Conservation (phyloP, 2,113 vertebrate genomes). For the Crotalus viridis region DNA sequence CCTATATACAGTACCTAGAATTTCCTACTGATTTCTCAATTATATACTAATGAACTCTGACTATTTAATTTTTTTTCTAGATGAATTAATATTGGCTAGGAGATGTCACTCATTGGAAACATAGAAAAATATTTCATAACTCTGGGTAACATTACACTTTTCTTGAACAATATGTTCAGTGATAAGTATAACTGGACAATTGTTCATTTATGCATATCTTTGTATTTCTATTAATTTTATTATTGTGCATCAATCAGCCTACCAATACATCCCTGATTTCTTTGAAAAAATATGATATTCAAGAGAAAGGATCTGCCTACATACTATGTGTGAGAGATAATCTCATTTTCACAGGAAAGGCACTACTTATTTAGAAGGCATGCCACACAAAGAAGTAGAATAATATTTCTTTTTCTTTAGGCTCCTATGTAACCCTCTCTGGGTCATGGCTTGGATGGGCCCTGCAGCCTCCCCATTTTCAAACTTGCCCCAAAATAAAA, state of each 20-base stretch:
- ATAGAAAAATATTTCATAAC: slow-evolving; percentile 42
- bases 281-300: neutral
- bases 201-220: neutral
- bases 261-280: neutral
- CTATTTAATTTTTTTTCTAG: neutral
- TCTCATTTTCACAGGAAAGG: neutral
- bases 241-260: neutral
- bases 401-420: neutral
- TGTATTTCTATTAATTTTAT: neutral
- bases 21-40: neutral
- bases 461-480: neutral
- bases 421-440: neutral
- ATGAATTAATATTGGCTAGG: neutral
- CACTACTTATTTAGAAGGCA: neutral
- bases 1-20: neutral
- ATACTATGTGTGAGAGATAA: neutral
- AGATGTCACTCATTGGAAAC: neutral
- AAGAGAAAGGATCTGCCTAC: neutral
- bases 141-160: slow-evolving; percentile 45
- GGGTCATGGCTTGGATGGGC: neutral
- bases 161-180: slow-evolving; percentile 31
- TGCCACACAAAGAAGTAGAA: neutral
- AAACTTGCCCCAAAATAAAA: neutral
- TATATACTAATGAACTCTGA: neutral
- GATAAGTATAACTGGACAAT: neutral